Evolutionary conservation across 1,140 invertebrate genomes (phyloP), one percentile per base, ranked within the genome.

Genomic region (Phenacoccus solenopsis): DNA sequence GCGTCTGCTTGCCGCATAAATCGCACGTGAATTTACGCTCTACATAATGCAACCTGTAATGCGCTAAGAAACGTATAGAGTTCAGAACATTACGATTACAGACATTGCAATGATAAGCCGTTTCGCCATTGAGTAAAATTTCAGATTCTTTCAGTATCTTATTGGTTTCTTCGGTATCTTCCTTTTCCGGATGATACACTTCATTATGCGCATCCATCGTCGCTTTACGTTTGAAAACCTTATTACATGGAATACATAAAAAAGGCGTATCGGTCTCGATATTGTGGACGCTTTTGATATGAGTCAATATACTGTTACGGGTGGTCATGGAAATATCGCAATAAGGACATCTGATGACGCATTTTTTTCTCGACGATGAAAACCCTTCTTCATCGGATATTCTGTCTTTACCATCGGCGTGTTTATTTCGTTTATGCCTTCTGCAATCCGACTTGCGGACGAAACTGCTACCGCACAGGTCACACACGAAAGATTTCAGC

Each of bases 1-100:
- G 79, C 76, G 90, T 90, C 70, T 85, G 84, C 75, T 89, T 90
- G 0, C 87, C 87, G 75, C 89, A 91, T 0, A 88, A 76, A 72
- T 86, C 84, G 74, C 89, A 91, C 20, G 86, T 84, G 74, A 85
- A 89, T 1, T 87, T 85, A 68, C 87, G 82, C 76, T 90, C 88
- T 74, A 81, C 81, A 9, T 77, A 78, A 73, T 83, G 82, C 0
- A 70, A 57, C 21, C 67, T 67, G 30, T 72, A 27, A 70, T 74
- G 74, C 10, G 59, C 59, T 22, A 64, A 5, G 25, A 64, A 64
- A 24, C 21, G 10, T 2, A 24, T 22, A 10, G 59, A 3, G 21
- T 64, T 24, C 1, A 24, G 25, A 4, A 64, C 4, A 27, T 24
- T 64, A 27, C 59, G 59, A 4, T 64, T 64, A 22, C 59, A 64